Percentiles rank a stretch among this genome's conserved stretches.
phyloP scores from a whole-genome alignment of 2,888 invertebrate genomes.

The Oligia fasciuncula region DNA sequence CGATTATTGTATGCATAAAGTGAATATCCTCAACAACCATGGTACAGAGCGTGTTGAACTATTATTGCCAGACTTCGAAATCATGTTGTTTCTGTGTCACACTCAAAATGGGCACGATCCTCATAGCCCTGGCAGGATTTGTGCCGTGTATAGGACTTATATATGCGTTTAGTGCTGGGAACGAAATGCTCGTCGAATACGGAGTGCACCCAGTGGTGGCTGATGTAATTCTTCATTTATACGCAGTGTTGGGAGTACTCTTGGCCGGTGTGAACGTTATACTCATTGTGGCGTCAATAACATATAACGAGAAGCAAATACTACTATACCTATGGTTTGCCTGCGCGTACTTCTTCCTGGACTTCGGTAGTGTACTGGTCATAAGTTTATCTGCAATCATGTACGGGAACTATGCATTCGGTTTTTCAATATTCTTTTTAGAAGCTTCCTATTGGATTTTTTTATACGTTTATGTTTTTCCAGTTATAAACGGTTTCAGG shows the following conservation, averaged over 20 bases:
- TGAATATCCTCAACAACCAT: slow-evolving; percentile 14
- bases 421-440: slow-evolving; percentile 54
- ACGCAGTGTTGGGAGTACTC: slow-evolving; percentile 72
- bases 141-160: slow-evolving; percentile 69
- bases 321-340: slow-evolving; percentile 76
- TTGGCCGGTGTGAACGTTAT: slow-evolving; percentile 69
- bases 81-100: slow-evolving; percentile 72
- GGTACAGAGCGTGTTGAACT: slow-evolving; percentile 62
- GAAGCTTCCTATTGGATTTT: slow-evolving; percentile 72
- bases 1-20: background rate
- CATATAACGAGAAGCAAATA: slow-evolving; percentile 75
- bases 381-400: slow-evolving; percentile 61
- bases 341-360: slow-evolving; percentile 70
- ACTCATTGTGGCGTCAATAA: slow-evolving; percentile 71
- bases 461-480: slow-evolving; percentile 70
- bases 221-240: slow-evolving; percentile 67
- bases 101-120: slow-evolving; percentile 73
- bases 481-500: slow-evolving; percentile 79
- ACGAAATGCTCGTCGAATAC: slow-evolving; percentile 54
- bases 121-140: slow-evolving; percentile 72
- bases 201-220: slow-evolving; percentile 57
- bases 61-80: slow-evolving; percentile 67
- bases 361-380: slow-evolving; percentile 63
- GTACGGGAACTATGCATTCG: slow-evolving; percentile 44
- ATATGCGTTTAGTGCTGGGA: slow-evolving; percentile 62